phyloP scores from a whole-genome alignment of 2,113 vertebrate genomes.

The Typhlomys cinereus region DNA sequence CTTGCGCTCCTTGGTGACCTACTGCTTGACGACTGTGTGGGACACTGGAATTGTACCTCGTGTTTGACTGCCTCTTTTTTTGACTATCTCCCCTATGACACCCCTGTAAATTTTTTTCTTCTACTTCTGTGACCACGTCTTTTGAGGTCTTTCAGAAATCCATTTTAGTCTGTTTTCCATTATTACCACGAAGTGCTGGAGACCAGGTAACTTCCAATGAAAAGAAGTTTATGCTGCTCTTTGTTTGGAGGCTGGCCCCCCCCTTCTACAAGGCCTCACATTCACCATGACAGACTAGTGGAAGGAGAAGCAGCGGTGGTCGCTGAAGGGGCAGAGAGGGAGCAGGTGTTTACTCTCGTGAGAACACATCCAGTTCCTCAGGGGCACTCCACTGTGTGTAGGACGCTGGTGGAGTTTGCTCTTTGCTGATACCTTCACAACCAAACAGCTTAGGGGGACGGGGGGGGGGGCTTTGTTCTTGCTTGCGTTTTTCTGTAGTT shows the following conservation, averaged over 20 bases:
- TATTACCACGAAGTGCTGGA: neutral
- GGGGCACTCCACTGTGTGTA: too few relatives aligned
- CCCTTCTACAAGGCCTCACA: neutral
- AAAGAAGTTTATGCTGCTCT: neutral
- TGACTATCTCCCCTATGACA: neutral
- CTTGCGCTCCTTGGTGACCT: neutral
- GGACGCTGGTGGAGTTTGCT: too few relatives aligned
- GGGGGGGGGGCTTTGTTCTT: too few relatives aligned
- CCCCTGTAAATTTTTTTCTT: neutral
- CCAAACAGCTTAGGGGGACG: too few relatives aligned
- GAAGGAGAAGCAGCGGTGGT: neutral
- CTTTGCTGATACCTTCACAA: too few relatives aligned
- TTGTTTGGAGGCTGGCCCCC: neutral
- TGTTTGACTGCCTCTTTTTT: neutral
- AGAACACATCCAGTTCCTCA: neutral
- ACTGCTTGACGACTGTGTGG: accelerated
- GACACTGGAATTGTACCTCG: neutral
- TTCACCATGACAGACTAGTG: too few relatives aligned
- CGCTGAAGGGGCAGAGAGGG: neutral
- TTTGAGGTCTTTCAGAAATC: neutral
- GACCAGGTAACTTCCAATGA: neutral
- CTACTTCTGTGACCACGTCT: neutral
- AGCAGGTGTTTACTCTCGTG: neutral
- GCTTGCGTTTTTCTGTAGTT: too few relatives aligned
- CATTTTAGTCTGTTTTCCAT: too few relatives aligned